These are phyloP conservation scores for Agrochola litura DNA, from an alignment of 2,888 invertebrate genomes.

Conservation along the genomic window DNA sequence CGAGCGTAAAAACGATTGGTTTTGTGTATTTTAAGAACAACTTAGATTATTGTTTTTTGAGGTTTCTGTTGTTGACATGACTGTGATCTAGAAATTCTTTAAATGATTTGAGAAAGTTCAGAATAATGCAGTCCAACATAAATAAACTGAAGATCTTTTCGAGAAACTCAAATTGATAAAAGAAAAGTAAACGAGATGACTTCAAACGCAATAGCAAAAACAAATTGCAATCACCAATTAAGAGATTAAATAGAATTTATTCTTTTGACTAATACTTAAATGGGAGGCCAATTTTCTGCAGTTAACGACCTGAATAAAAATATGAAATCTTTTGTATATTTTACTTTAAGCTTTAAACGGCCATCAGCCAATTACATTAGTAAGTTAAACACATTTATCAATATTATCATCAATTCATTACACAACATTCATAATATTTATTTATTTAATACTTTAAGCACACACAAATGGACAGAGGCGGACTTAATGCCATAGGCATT, in stretches of 20 bases:
- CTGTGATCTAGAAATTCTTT: not conserved
- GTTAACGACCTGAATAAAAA: not conserved
- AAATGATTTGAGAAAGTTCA: not conserved
- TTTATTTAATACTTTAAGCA: no score
- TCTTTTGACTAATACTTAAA: not conserved
- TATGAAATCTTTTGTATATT: not conserved
- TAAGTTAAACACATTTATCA: not conserved
- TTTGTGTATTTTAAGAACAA: slow-evolving; percentile 3
- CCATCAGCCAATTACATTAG: not conserved
- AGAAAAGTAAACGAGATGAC: not conserved
- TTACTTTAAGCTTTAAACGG: not conserved
- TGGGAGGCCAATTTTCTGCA: not conserved
- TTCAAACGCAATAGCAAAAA: not conserved
- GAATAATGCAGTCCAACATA: no score
- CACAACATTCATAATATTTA: no score
- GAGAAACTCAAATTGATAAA: no score
- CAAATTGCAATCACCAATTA: not conserved
- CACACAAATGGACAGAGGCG: no score
- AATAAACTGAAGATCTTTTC: not conserved
- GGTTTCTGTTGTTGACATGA: not conserved
- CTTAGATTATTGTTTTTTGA: not conserved
- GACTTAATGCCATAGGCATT: no score
- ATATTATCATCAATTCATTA: not conserved
- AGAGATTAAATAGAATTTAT: not conserved
- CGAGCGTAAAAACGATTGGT: slow-evolving; percentile 69